Percentiles rank a stretch among this genome's conserved stretches.
Conservation (phyloP, 2,113 vertebrate species). For the Ellobius talpinus region DNA sequence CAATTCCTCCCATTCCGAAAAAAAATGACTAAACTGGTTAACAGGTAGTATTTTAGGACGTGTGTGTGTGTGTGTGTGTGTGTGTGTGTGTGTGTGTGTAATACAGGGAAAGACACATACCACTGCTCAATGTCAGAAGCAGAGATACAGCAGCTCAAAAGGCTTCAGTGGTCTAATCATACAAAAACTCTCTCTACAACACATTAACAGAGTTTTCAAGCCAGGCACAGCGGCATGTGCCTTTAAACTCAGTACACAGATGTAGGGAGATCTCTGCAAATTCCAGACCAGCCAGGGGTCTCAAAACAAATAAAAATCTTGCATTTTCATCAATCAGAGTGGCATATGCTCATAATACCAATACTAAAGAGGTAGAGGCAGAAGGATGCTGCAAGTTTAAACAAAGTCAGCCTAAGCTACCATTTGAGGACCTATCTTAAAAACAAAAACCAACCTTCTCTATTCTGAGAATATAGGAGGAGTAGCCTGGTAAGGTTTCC, state of each 20-base stretch:
- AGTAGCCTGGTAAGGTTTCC: neutral
- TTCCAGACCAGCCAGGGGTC: neutral
- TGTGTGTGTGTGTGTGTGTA: neutral
- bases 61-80: neutral
- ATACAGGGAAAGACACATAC: neutral
- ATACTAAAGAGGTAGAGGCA: neutral
- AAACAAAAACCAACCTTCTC: neutral
- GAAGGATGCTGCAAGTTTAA: neutral
- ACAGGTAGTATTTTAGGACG: neutral
- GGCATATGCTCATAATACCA: neutral
- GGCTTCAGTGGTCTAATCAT: neutral
- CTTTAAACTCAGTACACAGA: neutral
- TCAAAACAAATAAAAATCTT: neutral
- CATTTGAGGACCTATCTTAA: neutral
- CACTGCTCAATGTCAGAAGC: neutral
- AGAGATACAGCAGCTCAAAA: neutral
- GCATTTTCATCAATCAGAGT: neutral
- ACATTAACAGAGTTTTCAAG: neutral
- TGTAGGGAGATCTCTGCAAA: neutral
- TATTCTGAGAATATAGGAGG: neutral
- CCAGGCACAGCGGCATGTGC: no score
- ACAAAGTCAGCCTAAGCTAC: neutral
- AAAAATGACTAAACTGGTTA: neutral
- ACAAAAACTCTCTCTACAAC: neutral
- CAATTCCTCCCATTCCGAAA: neutral